phyloP scores from a whole-genome alignment of 53 echinoderm and acorn worm genomes.

The Mesocentrotus franciscanus region DNA sequence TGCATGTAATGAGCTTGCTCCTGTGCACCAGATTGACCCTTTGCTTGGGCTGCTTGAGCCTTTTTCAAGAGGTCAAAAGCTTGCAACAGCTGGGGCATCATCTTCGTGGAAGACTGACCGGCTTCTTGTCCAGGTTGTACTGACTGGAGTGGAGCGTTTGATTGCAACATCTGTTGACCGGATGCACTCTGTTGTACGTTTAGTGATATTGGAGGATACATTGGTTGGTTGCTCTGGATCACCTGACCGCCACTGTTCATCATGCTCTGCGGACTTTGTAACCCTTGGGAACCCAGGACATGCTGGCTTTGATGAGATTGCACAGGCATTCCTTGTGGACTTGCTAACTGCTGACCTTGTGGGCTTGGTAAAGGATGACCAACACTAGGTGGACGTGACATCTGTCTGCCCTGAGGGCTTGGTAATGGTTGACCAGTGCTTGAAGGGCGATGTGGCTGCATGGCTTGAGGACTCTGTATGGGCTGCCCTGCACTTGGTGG shows the following conservation, averaged over 20 bases:
- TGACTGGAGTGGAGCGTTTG: not conserved
- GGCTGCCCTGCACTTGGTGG: slow-evolving; percentile 44
- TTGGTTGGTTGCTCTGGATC: slow-evolving; percentile 4
- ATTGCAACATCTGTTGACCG: not conserved
- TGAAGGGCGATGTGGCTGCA: slow-evolving; percentile 40
- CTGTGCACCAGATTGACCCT: slow-evolving; percentile 8
- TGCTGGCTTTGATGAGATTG: slow-evolving; percentile 43
- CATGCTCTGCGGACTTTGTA: slow-evolving; percentile 45
- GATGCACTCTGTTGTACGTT: not conserved
- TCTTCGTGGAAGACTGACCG: slow-evolving; percentile 38
- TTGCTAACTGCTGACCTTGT: slow-evolving; percentile 25
- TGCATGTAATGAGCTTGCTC: slow-evolving; percentile 59
- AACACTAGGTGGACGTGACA: slow-evolving; percentile 47
- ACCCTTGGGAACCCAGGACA: slow-evolving; percentile 19
- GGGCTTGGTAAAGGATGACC: slow-evolving; percentile 50
- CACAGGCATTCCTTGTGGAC: slow-evolving; percentile 42
- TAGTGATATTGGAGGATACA: not conserved
- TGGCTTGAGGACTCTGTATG: slow-evolving; percentile 29
- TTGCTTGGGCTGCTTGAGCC: slow-evolving; percentile 61
- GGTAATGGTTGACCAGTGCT: slow-evolving; percentile 11
- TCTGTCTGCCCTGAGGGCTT: slow-evolving; percentile 51
- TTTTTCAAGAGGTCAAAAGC: slow-evolving; percentile 52
- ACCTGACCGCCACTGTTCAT: slow-evolving; percentile 13
- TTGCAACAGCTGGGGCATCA: slow-evolving; percentile 58
- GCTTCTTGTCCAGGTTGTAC: slow-evolving; percentile 33